Evolutionary conservation across 2,888 invertebrate species (phyloP).

Genomic region (Toxonevra muliebris): DNA sequence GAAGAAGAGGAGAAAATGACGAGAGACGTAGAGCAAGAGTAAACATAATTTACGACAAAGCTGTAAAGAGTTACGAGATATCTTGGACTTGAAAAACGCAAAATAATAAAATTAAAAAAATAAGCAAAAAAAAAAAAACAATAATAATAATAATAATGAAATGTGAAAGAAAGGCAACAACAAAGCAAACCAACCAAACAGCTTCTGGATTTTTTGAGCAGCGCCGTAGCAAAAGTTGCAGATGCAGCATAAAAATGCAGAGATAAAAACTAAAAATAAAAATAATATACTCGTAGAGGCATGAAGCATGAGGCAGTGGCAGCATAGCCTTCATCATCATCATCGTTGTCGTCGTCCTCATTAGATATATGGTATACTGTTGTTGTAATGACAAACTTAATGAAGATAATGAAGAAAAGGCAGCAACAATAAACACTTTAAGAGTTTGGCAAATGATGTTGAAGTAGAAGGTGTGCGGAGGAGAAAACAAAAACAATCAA

Average conservation of each 20-base stretch:
- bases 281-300: conserved; percentile 13
- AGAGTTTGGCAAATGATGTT: conserved; percentile 43
- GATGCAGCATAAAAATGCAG: conserved; percentile 29
- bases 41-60: conserved; percentile 31
- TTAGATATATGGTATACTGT: conserved; percentile 13
- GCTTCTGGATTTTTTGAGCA: conserved; percentile 57
- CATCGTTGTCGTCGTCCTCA: too few relatives aligned
- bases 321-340: not conserved
- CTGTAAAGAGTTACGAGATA: conserved; percentile 24
- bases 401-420: conserved; percentile 27
- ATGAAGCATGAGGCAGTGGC: conserved; percentile 10
- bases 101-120: conserved; percentile 15
- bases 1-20: conserved; percentile 5
- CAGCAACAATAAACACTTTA: conserved; percentile 38
- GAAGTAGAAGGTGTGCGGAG: conserved; percentile 7
- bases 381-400: conserved; percentile 28
- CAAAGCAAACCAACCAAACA: conserved; percentile 40
- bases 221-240: conserved; percentile 39
- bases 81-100: conserved; percentile 24
- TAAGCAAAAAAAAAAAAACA: conserved; percentile 24
- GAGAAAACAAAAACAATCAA: not conserved
- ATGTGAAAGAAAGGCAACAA: conserved; percentile 17
- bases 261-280: conserved; percentile 21
- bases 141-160: conserved; percentile 25
- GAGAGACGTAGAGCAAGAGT: conserved; percentile 10